Percentiles rank a stretch among this genome's conserved stretches.
Evolutionary conservation across 2,797 vertebrate species (phyloP).

Genomic region (Octomys mimax): DNA sequence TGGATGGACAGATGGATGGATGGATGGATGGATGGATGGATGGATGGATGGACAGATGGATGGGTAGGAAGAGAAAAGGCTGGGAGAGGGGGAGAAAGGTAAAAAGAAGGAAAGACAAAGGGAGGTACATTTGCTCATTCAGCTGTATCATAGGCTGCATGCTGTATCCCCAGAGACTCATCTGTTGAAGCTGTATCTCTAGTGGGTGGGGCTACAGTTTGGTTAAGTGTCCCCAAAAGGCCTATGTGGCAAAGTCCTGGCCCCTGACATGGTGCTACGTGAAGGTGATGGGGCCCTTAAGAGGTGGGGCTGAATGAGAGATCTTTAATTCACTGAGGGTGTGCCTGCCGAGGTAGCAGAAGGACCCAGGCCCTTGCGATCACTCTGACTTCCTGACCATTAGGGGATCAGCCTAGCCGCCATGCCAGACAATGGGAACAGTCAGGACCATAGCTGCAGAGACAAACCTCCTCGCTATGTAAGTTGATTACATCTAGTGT

Average conservation of each 20-base stretch:
- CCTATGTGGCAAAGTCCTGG: not conserved
- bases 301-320: not conserved
- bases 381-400: no score
- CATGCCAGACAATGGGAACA: no score
- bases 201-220: no score
- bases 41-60: no score
- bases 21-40: no score
- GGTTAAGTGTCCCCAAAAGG: no score
- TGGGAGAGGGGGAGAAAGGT: not conserved
- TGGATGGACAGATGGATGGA: not conserved
- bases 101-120: no score
- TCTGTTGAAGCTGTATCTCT: not conserved
- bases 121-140: fast-evolving
- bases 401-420: no score
- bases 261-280: no score
- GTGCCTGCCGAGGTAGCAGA: not conserved
- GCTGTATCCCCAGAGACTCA: not conserved
- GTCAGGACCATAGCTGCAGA: not conserved
- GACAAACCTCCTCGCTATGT: not conserved
- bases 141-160: not conserved
- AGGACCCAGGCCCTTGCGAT: not conserved
- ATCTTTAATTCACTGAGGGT: not conserved
- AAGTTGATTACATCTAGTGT: not conserved
- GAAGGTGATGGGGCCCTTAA: no score
- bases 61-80: no score